Percentiles rank a stretch among this genome's conserved stretches.
Conservation (phyloP, 2,888 invertebrate species). For the Idaea aversata region DNA sequence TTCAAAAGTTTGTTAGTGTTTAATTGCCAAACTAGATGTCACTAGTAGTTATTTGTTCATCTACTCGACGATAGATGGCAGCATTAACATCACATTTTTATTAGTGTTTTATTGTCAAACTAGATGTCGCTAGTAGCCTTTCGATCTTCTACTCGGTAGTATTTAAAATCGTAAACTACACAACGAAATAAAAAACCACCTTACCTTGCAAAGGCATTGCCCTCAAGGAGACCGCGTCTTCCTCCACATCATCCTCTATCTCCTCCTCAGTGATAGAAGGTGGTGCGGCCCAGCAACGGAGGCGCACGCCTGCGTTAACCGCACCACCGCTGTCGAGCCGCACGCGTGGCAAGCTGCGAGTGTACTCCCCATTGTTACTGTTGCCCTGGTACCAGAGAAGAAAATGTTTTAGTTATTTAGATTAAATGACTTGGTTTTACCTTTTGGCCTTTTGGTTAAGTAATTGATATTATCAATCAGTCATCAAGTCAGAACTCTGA, state of each 20-base stretch:
- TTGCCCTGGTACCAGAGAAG: constrained; percentile 44
- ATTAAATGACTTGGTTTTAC: too few species aligned
- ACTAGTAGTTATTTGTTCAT: not conserved
- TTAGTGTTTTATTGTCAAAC: not conserved
- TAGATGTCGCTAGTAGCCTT: constrained; percentile 3
- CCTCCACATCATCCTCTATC: constrained; percentile 81
- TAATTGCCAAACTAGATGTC: not conserved
- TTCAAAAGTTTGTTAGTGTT: not conserved
- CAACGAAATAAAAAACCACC: constrained; percentile 23
- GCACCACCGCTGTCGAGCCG: constrained; percentile 85
- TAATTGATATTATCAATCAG: too few species aligned
- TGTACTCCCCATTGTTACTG: constrained; percentile 69
- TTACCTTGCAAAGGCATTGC: constrained; percentile 83
- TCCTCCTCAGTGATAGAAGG: constrained; percentile 85
- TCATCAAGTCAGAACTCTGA: too few species aligned
- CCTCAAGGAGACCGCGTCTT: constrained; percentile 83
- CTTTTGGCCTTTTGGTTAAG: too few species aligned
- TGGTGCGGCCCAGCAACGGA: constrained; percentile 82
- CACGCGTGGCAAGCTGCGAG: constrained; percentile 81
- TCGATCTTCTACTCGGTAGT: constrained; percentile 19
- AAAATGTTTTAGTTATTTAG: not conserved
- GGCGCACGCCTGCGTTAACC: constrained; percentile 80
- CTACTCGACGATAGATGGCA: constrained; percentile 46
- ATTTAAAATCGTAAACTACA: constrained; percentile 15
- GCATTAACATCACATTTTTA: not conserved